A percentile compares a stretch with the other conserved stretches of the same genome.
Conservation (phyloP, 2,113 vertebrate genomes). For the Asarcornis scutulata region DNA sequence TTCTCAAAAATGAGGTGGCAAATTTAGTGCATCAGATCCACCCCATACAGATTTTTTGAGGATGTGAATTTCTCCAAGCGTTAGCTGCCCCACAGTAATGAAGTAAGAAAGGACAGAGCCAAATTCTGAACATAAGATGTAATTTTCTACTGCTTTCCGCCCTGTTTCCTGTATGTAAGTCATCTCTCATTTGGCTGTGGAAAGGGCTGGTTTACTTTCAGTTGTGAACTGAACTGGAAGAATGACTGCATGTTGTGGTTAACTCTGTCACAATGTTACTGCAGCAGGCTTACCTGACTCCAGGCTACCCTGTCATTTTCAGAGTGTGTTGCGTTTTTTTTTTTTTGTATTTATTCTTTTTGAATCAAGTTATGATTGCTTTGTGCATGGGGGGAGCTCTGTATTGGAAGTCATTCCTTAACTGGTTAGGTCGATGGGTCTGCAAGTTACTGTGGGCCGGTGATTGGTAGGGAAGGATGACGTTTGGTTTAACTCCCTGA, state of each 20-base stretch:
- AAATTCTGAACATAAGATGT: not conserved
- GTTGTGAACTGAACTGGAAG: slow-evolving; percentile 18
- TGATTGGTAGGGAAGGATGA: not conserved
- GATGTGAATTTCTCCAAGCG: not conserved
- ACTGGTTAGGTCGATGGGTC: not conserved
- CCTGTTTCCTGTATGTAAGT: not conserved
- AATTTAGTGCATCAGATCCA: not conserved
- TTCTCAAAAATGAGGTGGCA: not conserved
- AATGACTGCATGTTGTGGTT: slow-evolving; percentile 9
- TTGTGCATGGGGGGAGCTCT: not conserved
- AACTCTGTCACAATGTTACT: not conserved
- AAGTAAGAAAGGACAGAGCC: not conserved
- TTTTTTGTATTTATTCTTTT: not conserved
- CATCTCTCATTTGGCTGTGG: not conserved
- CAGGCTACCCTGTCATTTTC: not conserved
- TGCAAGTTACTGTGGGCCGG: not conserved
- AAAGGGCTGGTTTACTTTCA: slow-evolving; percentile 13
- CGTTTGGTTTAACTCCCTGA: not conserved
- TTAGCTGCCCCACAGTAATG: not conserved
- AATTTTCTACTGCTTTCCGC: not conserved
- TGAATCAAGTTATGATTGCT: not conserved
- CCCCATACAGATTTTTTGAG: not conserved
- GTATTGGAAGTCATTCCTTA: slow-evolving; percentile 1
- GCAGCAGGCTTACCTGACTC: not conserved
- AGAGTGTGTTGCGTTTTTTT: not conserved